A percentile compares a stretch with the other conserved stretches of the same genome.
Evolutionary conservation across 2,113 vertebrate genomes (phyloP).

Genomic region (Menura novaehollandiae): DNA sequence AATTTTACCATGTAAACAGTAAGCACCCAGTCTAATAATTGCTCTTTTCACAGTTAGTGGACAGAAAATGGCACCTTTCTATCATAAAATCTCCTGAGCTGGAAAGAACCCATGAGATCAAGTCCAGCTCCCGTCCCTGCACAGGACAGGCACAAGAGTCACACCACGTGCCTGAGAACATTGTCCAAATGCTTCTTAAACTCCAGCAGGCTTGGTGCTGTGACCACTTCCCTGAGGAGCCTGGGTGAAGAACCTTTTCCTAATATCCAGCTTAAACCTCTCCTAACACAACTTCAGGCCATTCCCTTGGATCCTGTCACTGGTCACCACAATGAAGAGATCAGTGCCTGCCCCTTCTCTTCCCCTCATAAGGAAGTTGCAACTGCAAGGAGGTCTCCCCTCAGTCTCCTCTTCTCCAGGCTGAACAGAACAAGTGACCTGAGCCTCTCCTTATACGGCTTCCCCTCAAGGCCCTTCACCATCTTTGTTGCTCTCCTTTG

Average conservation of each 20-base stretch:
- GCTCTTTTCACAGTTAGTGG: neutral
- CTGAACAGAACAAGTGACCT: neutral
- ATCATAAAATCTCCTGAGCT: neutral
- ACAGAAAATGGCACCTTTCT: neutral
- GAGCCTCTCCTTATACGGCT: accelerated
- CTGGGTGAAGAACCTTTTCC: neutral
- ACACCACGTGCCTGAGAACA: neutral
- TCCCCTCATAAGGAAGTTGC: neutral
- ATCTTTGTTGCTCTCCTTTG: neutral
- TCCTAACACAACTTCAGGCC: accelerated
- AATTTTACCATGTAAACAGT: neutral
- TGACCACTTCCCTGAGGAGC: neutral
- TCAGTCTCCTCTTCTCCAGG: neutral
- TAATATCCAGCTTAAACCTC: neutral
- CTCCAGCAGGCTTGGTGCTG: neutral
- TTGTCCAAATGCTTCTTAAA: neutral
- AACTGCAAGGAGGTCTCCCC: neutral
- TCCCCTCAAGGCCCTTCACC: neutral
- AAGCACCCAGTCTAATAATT: neutral
- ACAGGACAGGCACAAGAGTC: neutral
- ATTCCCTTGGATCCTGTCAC: accelerated
- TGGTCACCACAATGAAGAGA: neutral
- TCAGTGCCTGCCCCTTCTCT: accelerated
- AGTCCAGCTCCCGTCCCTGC: neutral
- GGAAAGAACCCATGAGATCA: neutral